phyloP scores from a whole-genome alignment of 2,113 vertebrate genomes.

The Vulpes ferrilata region DNA sequence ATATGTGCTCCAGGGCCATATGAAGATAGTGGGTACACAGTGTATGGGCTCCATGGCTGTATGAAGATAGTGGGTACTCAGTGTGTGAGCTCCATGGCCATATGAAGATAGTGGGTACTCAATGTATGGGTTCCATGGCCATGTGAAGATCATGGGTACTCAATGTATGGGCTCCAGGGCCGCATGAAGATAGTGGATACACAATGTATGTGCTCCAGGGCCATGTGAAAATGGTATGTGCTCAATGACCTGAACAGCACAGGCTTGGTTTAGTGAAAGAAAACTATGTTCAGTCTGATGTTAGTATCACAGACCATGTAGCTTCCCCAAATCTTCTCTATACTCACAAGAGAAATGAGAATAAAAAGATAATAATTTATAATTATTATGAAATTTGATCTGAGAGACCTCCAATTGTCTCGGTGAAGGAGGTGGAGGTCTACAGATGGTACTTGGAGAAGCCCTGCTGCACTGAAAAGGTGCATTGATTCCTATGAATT shows the following conservation, averaged over 20 bases:
- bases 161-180: no score
- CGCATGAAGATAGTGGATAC: no score
- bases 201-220: no score
- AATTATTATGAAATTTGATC: not conserved
- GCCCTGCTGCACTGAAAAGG: not conserved
- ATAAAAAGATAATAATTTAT: not conserved
- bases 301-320: not conserved
- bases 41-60: no score
- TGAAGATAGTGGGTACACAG: no score
- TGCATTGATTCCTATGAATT: not conserved
- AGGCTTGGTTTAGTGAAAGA: not conserved
- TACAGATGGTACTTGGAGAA: not conserved
- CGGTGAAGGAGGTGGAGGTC: not conserved
- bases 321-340: not conserved
- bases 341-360: not conserved
- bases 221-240: no score
- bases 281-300: not conserved
- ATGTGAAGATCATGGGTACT: no score
- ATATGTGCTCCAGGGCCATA: no score
- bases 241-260: not conserved
- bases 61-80: no score
- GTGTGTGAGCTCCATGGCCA: no score
- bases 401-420: not conserved
- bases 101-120: no score
- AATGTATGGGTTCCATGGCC: no score